Base-by-base conservation (phyloP, 2,888 invertebrate genomes). In the Lycophotia porphyrea region DNA sequence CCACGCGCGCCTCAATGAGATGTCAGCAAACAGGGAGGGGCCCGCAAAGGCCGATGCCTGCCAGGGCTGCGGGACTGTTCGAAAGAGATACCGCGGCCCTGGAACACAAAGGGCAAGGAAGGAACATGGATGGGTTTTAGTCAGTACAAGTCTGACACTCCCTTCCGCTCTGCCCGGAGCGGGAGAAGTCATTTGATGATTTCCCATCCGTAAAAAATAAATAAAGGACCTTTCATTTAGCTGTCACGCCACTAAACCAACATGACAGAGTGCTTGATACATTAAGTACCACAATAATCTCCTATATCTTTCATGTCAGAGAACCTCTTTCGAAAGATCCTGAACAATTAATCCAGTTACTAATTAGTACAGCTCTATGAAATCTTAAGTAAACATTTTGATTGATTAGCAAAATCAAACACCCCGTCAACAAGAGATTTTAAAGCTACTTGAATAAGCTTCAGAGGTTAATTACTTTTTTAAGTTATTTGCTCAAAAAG, bases 341-440 rank as follows among this genome's bases (percentile, higher is more conserved):
- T 36, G 5, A 34, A 44, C 24, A 0, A 24, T 4, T 34, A 44
- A 71, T 55, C n/a, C n/a, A 60, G 5, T 21, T 24, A n/a, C 1
- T 36, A 47, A 58, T 58, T 11, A 47, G n/a, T 31, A n/a, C 13
- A 27, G 15, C 5, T 71, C 27, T 71, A 7, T 58, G 42, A 42
- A 39, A 74, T 42, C 24, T 13, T 5, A 60, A 21, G 31, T n/a
- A n/a, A 47, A n/a, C 5, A n/a, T 21, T n/a, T 31, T 74, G 74
- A 74, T 74, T 74, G 15, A 74, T 61, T 60, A 27, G 15, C 21
- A 21, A 52, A 74, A n/a, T n/a, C 27, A 36, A 52, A 75, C 49
- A 61, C 0, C 5, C 0, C n/a, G n/a, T 60, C 31, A n/a, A 74
- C n/a, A 15, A 49, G 4, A 61, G 7, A 58, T 27, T 36, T 58